Base-by-base conservation (phyloP, 2,113 vertebrate genomes). In the Dromaius novaehollandiae region DNA sequence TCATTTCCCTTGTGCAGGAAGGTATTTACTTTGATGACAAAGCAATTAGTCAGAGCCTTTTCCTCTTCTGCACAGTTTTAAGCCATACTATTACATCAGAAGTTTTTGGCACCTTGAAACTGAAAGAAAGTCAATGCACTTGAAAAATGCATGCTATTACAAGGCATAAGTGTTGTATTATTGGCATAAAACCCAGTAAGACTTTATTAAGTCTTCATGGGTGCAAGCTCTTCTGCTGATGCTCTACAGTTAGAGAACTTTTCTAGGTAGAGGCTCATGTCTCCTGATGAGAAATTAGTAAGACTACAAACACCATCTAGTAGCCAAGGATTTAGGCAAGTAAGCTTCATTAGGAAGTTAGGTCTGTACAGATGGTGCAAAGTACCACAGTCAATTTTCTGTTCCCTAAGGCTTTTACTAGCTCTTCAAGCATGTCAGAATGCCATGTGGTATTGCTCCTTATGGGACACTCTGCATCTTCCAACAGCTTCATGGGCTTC, bases 1-100 rank as follows among this genome's bases (percentile, higher is more conserved):
- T 61, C 64, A 66, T 96, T 97, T 97, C 70, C 80, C 96, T 96
- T 94, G 64, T 32, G 32, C 86, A 95, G 86, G 93, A 95, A 94
- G 82, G 90, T 78, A 79, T 94, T 97, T 95, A 50, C 85, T 95
- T 89, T 79, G 91, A n/a, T n/a, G n/a, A n/a, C n/a, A n/a, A n/a
- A n/a, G n/a, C n/a, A n/a, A n/a, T n/a, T n/a, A n/a, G n/a, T n/a
- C 38, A 77, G 84, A 85, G 93, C 24, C 26, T 82, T 69, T 80
- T 74, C 78, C 61, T 63, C 19, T 36, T 55, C 89, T 93, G 86
- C 86, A 58, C 74, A 75, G 78, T 93, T 91, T 90, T 78, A 96
- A 93, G 76, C 82, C 78, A 86, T 55, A 48, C 71, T 51, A 50
- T 82, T 71, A 50, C 53, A 80, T 89, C 82, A 90, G 74, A 86